These are phyloP conservation scores for Alca torda DNA, from an alignment of 2,797 vertebrate species.

Conservation along the genomic window DNA sequence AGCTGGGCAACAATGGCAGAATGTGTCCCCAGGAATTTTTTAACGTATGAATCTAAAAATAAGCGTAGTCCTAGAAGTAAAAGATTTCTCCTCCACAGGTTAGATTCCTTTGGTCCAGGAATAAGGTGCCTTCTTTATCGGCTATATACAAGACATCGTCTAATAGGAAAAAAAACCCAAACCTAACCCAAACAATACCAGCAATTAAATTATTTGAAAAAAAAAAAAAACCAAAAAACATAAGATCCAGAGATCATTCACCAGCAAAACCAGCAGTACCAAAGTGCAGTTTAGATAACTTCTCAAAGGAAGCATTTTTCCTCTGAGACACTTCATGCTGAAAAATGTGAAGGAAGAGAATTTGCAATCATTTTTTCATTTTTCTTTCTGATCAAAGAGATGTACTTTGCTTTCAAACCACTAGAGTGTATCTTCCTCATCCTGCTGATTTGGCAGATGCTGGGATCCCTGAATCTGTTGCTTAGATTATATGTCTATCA, in stretches of 20 bases:
- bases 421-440: neutral
- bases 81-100: neutral
- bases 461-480: neutral
- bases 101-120: neutral
- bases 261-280: neutral
- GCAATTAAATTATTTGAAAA: neutral
- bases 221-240: neutral
- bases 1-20: neutral
- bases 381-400: neutral
- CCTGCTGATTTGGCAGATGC: neutral
- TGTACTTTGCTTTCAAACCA: constrained; percentile 16
- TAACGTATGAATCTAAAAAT: neutral
- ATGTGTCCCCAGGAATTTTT: neutral
- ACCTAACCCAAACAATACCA: neutral
- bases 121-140: neutral
- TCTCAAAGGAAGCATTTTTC: neutral
- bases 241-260: neutral
- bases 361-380: neutral
- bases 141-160: neutral
- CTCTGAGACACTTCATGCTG: neutral
- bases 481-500: neutral
- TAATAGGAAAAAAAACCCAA: neutral
- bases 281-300: neutral
- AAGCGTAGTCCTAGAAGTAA: neutral
- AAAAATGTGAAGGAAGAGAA: neutral